Percentiles rank a stretch among this genome's conserved stretches.
phyloP scores from a whole-genome alignment of 2,888 invertebrate genomes.

The Cenopis cana region DNA sequence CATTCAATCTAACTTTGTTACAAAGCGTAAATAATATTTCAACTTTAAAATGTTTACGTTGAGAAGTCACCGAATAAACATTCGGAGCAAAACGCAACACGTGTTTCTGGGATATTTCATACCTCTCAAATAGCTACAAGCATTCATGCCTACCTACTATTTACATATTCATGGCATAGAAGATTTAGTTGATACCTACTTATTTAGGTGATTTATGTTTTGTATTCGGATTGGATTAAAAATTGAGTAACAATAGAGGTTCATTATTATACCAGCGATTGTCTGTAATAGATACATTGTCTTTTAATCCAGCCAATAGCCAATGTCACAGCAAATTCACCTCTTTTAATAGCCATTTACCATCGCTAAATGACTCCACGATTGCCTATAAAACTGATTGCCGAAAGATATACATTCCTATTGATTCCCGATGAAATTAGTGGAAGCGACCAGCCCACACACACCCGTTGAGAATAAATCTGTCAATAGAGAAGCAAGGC shows the following conservation, averaged over 20 bases:
- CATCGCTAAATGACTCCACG: conserved; percentile 19
- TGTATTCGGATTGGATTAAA: background rate
- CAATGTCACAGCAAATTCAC: background rate
- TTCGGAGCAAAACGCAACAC: conserved; percentile 47
- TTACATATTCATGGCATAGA: background rate
- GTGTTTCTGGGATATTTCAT: conserved; percentile 46
- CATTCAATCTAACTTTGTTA: conserved; percentile 40
- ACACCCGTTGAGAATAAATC: conserved; percentile 63
- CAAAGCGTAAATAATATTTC: conserved; percentile 28
- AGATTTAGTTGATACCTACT: no score
- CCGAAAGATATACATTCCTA: conserved; percentile 40
- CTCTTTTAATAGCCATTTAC: conserved; percentile 12
- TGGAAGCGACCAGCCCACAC: conserved; percentile 43
- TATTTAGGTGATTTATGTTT: background rate
- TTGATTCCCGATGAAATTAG: conserved; percentile 53
- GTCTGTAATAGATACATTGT: background rate
- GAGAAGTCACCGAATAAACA: conserved; percentile 48
- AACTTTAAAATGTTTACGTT: conserved; percentile 46
- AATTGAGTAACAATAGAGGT: background rate
- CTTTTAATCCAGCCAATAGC: background rate
- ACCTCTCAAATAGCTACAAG: conserved; percentile 29
- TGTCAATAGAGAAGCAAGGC: conserved; percentile 59
- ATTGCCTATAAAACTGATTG: conserved; percentile 40
- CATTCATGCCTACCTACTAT: conserved; percentile 11
- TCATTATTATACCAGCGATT: background rate